Evolutionary conservation across 2,888 invertebrate species (phyloP), one percentile per base, ranked within the genome.

Genomic region (Digitonthophagus gazella): DNA sequence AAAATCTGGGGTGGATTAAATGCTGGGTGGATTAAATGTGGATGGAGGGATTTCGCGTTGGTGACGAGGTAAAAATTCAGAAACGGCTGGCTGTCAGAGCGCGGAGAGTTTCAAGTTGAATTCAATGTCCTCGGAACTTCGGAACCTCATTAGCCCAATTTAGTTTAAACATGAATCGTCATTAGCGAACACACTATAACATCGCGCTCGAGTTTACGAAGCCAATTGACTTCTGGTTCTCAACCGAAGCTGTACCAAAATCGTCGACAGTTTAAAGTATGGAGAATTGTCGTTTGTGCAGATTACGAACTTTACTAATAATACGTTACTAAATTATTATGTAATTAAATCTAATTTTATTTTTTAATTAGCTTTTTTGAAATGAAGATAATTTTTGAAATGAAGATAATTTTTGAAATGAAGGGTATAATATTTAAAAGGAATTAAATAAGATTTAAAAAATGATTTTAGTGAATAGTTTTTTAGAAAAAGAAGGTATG

Each of bases 131-230:
- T n/a, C n/a, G 74, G 73, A 75, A 78, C 78, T 76, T 79, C 77
- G 76, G 76, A 74, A 77, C 78, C 80, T 81, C 80, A 81, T 81
- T 81, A 80, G 78, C 81, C 78, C 78, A 81, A 80, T 81, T 80
- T 80, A 79, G 79, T 78, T 81, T 78, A 80, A 80, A 79, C 80
- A 80, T 80, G 81, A 80, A 78, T 81, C 79, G 76, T 79, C 80
- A 80, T 80, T 81, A 80, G 79, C 73, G 78, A 76, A 79, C 77
- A 77, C 76, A 73, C 73, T 72, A 73, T 74, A 72, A 72, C 74
- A 77, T 76, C 74, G 75, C 79, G 76, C 78, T 79, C 75, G 73
- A 77, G 78, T 78, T 81, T 80, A 81, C 80, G 81, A 81, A 81
- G 81, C 78, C 78, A 81, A 80, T 81, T 78, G 78, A 78, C 78